Base-by-base conservation (phyloP, 2,797 vertebrate genomes). In the Nyctibius grandis region DNA sequence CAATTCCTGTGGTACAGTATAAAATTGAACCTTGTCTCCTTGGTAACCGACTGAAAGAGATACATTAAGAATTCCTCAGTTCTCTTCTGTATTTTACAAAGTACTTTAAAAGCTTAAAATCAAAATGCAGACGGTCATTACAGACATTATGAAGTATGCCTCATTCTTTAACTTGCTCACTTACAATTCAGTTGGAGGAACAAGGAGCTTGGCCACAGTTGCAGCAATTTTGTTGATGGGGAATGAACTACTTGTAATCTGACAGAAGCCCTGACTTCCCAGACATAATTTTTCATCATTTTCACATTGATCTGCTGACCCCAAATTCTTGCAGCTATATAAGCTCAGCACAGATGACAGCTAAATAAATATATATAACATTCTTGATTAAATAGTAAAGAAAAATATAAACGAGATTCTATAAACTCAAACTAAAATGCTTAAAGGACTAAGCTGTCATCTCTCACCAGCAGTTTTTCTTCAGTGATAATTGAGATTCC, bases 1-100 rank as follows among this genome's bases (percentile, higher is more conserved):
- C 99, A 97, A 99, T 99, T 96, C 99, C 99, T 51, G 99, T 99
- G 31, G 99, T 99, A 97, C 99, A 99, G 97, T 99, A 99, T 86
- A 99, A 97, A 97, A 99, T 98, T 20, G 99, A 99, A 56, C 99
- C 99, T 98, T 99, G 99, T 98, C 98, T 99, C 98, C 99, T 98
- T 97, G 99, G 99, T 97, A 99, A 98, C 97, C 98, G 99, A 96
- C 99, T 99, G 96, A 89, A 97, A 97, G 74, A 95, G 20, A 97
- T 10, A 56, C 76, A 87, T 38, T 28, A 94, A 92, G 23, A 95
- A 85, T n/a, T 78, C 22, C 65, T 96, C 36, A 97, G 56, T 61
- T 97, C 84, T 74, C n/a, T 70, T 88, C 91, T 34, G 61, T 18
- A 70, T 40, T 89, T 92, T 63, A 89, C 64, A 83, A 67, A 93